A percentile compares a stretch with the other conserved stretches of the same genome.
These are phyloP conservation scores for Tribolium freemani DNA, from an alignment of 2,888 invertebrate genomes.

Conservation along the genomic window DNA sequence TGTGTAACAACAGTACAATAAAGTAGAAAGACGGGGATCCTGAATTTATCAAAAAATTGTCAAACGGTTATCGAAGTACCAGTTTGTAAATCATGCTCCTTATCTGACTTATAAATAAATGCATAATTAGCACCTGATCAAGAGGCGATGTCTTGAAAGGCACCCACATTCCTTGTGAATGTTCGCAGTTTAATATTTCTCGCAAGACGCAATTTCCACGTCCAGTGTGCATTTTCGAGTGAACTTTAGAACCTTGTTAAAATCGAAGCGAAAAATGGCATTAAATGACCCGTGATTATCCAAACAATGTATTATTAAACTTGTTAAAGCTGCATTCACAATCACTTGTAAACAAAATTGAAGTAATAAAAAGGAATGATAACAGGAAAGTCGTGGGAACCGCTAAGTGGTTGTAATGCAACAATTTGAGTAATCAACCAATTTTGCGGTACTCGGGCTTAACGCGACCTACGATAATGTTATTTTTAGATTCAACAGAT, in stretches of 20 bases:
- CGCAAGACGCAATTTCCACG: conserved; percentile 24
- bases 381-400: conserved; percentile 38
- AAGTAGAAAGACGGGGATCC: no score
- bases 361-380: conserved; percentile 36
- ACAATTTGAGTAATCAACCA: conserved; percentile 47
- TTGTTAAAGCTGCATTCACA: conserved; percentile 34
- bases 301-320: conserved; percentile 32
- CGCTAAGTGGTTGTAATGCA: conserved; percentile 41
- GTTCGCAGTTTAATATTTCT: not conserved
- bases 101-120: conserved; percentile 9
- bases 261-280: conserved; percentile 17
- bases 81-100: not conserved
- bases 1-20: no score
- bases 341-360: conserved; percentile 44
- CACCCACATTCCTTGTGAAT: conserved; percentile 16
- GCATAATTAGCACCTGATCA: conserved; percentile 24
- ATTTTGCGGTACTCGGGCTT: conserved; percentile 28
- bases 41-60: no score
- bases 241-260: conserved; percentile 32
- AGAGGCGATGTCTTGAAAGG: conserved; percentile 4
- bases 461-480: conserved; percentile 19
- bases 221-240: conserved; percentile 1
- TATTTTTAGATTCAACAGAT: conserved; percentile 4
- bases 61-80: not conserved
- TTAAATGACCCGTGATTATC: conserved; percentile 38